Percentiles rank a stretch among this genome's conserved stretches.
Evolutionary conservation across 1,140 invertebrate genomes (phyloP).

Genomic region (Radopholus similis): DNA sequence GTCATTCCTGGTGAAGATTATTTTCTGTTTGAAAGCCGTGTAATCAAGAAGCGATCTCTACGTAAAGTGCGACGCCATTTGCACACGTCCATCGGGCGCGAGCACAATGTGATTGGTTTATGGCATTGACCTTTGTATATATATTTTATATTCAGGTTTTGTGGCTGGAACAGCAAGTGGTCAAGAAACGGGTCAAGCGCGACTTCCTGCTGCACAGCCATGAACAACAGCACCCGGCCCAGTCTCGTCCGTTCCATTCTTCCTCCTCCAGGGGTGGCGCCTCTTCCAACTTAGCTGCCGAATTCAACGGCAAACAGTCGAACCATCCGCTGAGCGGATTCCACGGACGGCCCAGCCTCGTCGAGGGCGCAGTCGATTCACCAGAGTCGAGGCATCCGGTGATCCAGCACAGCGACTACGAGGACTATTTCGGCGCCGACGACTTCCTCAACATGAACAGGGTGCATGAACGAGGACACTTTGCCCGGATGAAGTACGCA

Average conservation of each 20-base stretch:
- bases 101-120: conserved; percentile 26
- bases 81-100: conserved; percentile 15
- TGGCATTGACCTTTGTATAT: not conserved
- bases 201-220: conserved; percentile 66
- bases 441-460: conserved; percentile 11
- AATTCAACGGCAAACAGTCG: not conserved
- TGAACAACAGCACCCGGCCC: not conserved
- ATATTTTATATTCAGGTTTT: conserved; percentile 67
- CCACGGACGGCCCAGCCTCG: not conserved
- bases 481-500: conserved; percentile 21
- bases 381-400: conserved; percentile 3
- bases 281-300: not conserved
- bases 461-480: conserved; percentile 1
- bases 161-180: conserved; percentile 90
- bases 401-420: conserved; percentile 6
- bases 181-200: conserved; percentile 78
- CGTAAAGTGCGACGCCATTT: conserved; percentile 29
- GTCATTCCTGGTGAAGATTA: conserved; percentile 28
- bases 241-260: not conserved
- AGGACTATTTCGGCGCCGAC: conserved; percentile 18
- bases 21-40: conserved; percentile 34
- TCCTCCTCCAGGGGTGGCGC: conserved; percentile 2
- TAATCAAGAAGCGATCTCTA: conserved; percentile 9
- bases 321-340: not conserved
- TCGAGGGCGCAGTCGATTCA: not conserved